phyloP scores from a whole-genome alignment of 2,888 invertebrate species.

The Callosobruchus maculatus region DNA sequence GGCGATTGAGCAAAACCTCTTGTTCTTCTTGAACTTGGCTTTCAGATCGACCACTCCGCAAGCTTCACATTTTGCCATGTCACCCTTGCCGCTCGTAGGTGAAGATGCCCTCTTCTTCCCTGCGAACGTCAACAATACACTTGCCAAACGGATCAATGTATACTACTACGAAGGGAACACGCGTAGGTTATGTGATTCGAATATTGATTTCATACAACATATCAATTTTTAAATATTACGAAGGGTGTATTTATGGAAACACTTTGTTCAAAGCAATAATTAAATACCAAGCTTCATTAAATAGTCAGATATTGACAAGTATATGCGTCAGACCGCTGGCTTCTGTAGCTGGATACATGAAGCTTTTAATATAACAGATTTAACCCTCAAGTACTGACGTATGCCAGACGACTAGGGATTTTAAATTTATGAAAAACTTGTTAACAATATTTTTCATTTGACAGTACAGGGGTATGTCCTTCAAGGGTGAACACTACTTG shows the following conservation, averaged over 20 bases:
- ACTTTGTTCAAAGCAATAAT: neutral
- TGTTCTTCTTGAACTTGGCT: constrained; percentile 68
- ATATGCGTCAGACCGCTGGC: too few species aligned
- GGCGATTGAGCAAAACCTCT: constrained; percentile 70
- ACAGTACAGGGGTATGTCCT: too few species aligned
- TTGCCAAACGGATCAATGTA: constrained; percentile 7
- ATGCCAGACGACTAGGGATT: too few species aligned
- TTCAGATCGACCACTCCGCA: constrained; percentile 67
- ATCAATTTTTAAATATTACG: neutral
- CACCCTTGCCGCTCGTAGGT: constrained; percentile 44
- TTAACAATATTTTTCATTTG: too few species aligned
- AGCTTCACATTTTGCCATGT: constrained; percentile 65
- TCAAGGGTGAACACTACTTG: too few species aligned
- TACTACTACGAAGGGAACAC: neutral
- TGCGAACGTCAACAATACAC: constrained; percentile 29
- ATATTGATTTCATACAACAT: neutral
- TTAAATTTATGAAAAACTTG: too few species aligned
- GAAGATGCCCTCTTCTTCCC: constrained; percentile 54
- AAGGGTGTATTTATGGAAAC: neutral
- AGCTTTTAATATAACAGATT: too few species aligned
- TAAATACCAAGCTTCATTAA: neutral
- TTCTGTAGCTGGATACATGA: too few species aligned
- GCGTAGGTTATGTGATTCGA: neutral
- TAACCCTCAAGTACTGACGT: too few species aligned
- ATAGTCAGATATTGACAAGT: neutral